A percentile compares a stretch with the other conserved stretches of the same genome.
Evolutionary conservation across 2,113 vertebrate species (phyloP).

Genomic region (Laticauda colubrina): DNA sequence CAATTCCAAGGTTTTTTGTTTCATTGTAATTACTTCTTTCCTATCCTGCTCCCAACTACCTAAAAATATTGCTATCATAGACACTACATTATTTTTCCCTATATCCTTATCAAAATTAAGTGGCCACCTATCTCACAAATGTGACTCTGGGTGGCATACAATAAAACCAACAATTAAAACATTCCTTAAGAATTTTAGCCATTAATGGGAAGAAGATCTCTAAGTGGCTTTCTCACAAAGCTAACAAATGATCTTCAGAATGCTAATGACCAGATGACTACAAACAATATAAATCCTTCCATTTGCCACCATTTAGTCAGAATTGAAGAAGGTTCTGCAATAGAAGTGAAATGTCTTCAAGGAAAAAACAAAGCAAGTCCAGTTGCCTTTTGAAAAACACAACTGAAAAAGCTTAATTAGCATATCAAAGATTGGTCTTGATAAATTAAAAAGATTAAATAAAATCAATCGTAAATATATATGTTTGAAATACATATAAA

Average conservation of each 20-base stretch:
- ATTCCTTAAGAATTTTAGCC: background rate
- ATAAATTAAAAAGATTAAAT: constrained; percentile 53
- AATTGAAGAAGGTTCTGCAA: too few species aligned
- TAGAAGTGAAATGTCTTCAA: too few species aligned
- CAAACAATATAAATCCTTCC: too few species aligned
- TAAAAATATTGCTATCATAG: constrained; percentile 14
- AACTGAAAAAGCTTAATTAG: background rate
- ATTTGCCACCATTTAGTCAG: too few species aligned
- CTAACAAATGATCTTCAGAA: too few species aligned
- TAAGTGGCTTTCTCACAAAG: too few species aligned
- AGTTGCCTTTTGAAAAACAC: too few species aligned
- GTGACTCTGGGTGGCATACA: background rate
- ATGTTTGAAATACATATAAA: background rate
- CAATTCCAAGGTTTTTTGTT: constrained; percentile 54
- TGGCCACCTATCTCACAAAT: background rate
- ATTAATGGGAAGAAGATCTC: background rate
- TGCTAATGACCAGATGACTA: too few species aligned
- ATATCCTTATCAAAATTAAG: background rate
- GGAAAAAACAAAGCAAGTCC: too few species aligned
- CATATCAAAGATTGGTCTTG: constrained; percentile 24
- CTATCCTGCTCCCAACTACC: constrained; percentile 39
- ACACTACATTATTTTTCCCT: background rate
- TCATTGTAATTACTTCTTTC: constrained; percentile 40
- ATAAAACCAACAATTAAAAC: background rate
- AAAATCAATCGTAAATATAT: constrained; percentile 46